These are phyloP conservation scores for Melitaea cinxia DNA, from an alignment of 1,140 invertebrate species.

Conservation along the genomic window DNA sequence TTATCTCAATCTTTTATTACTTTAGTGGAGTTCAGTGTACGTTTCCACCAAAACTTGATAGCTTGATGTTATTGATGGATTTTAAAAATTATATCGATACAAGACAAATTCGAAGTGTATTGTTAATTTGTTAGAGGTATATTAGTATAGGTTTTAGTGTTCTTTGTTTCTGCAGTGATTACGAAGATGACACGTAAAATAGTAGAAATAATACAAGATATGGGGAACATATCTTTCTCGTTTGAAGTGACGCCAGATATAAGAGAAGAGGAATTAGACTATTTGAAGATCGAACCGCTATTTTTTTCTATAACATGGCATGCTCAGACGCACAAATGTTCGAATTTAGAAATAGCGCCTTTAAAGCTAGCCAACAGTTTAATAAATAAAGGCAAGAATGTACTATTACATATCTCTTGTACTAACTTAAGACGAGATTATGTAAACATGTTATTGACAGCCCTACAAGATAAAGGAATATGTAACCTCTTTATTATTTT, in stretches of 20 bases:
- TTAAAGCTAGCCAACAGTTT: conserved; percentile 53
- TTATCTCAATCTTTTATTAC: too few species aligned
- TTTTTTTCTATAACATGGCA: conserved; percentile 75
- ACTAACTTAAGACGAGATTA: conserved; percentile 58
- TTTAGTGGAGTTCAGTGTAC: too few species aligned
- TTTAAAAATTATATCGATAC: too few species aligned
- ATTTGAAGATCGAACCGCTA: conserved; percentile 49
- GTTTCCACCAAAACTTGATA: too few species aligned
- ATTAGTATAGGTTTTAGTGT: not conserved
- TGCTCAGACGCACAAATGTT: conserved; percentile 53
- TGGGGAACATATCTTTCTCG: conserved; percentile 53
- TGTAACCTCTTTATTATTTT: conserved; percentile 67
- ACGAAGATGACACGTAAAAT: conserved; percentile 43
- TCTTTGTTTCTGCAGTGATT: not conserved
- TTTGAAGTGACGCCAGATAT: conserved; percentile 70
- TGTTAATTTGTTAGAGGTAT: not conserved
- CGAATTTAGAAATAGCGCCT: conserved; percentile 57
- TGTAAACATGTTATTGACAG: conserved; percentile 46
- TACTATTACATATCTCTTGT: conserved; percentile 68
- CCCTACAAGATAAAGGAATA: conserved; percentile 53
- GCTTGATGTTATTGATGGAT: too few species aligned
- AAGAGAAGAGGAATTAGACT: conserved; percentile 44
- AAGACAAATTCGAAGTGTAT: too few species aligned
- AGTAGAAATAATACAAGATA: conserved; percentile 51
- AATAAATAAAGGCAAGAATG: conserved; percentile 48